Percentiles rank a stretch among this genome's conserved stretches.
phyloP scores from a whole-genome alignment of 2,113 vertebrate genomes.

The Daphoenositta chrysoptera region DNA sequence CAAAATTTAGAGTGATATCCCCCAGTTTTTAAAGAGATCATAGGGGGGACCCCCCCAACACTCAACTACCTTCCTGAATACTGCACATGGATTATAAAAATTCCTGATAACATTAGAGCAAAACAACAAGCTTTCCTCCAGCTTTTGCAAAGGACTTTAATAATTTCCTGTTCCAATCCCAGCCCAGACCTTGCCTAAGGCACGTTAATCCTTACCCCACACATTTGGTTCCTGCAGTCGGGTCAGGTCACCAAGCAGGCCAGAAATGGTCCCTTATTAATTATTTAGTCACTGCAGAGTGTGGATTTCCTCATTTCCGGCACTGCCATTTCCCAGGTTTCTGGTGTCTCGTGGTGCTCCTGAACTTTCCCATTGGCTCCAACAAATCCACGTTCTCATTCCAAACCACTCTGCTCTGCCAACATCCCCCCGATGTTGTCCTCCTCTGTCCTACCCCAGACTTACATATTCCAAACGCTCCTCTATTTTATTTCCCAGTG shows the following conservation, averaged over 20 bases:
- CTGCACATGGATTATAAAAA: not conserved
- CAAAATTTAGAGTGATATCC: not conserved
- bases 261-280: not conserved
- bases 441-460: not conserved
- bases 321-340: not conserved
- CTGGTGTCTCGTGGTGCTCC: not conserved
- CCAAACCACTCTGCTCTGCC: not conserved
- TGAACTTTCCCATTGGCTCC: not conserved
- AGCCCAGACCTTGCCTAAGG: not conserved
- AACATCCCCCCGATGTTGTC: rapidly evolving
- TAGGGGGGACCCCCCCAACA: not conserved
- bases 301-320: not conserved
- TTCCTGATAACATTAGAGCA: not conserved
- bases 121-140: not conserved
- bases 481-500: not conserved
- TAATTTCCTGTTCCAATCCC: not conserved
- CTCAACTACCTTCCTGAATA: not conserved
- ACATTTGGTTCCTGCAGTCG: not conserved
- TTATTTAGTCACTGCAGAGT: not conserved
- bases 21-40: not conserved
- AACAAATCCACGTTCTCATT: not conserved
- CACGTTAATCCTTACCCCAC: not conserved
- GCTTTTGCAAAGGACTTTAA: not conserved
- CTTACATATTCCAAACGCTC: not conserved
- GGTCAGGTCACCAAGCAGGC: not conserved